Conservation (phyloP, 1,140 invertebrate species). For the Drosophila subpulchrella region DNA sequence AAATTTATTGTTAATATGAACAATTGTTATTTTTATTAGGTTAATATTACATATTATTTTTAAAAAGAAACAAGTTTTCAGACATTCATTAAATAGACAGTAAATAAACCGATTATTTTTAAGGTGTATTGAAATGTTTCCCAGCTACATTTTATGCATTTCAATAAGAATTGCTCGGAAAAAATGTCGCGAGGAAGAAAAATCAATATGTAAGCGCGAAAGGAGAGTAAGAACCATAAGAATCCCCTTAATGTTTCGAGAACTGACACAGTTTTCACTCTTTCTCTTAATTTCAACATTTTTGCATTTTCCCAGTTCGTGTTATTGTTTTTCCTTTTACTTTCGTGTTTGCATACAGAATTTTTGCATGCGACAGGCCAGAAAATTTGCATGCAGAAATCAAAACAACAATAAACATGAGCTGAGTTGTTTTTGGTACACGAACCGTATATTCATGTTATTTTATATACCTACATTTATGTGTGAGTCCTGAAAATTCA, state of each 20-base stretch:
- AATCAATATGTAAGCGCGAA: conserved; percentile 36
- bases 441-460: not conserved
- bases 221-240: not conserved
- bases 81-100: too few species aligned
- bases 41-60: too few species aligned
- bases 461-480: not conserved
- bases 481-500: not conserved
- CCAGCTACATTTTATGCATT: conserved; percentile 9
- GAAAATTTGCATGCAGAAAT: conserved; percentile 35
- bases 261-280: conserved; percentile 43
- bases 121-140: not conserved
- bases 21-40: too few species aligned
- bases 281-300: conserved; percentile 30
- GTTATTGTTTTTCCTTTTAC: conserved; percentile 33
- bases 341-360: conserved; percentile 28
- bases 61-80: too few species aligned
- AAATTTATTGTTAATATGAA: too few species aligned
- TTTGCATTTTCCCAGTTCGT: conserved; percentile 24
- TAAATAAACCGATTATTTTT: not conserved
- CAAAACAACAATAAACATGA: conserved; percentile 46
- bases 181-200: conserved; percentile 25
- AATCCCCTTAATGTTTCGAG: conserved; percentile 4
- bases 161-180: conserved; percentile 17
- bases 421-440: conserved; percentile 25
- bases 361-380: conserved; percentile 39